These are phyloP conservation scores for Rhynchotus rufescens DNA, from an alignment of 2,797 vertebrate species.

Conservation along the genomic window DNA sequence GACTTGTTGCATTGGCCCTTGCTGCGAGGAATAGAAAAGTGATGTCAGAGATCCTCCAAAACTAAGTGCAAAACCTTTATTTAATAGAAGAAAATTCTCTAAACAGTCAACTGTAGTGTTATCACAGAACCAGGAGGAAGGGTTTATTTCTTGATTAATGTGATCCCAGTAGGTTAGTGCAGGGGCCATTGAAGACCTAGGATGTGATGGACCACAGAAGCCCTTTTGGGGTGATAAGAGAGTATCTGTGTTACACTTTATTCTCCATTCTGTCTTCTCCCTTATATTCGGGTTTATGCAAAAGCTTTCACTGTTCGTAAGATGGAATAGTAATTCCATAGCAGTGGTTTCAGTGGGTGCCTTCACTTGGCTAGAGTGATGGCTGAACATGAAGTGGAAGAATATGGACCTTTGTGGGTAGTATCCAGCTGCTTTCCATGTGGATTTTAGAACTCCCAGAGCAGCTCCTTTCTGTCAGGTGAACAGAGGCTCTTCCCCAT, in stretches of 20 bases:
- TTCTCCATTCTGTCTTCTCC: neutral
- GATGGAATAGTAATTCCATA: neutral
- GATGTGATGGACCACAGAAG: neutral
- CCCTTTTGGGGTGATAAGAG: neutral
- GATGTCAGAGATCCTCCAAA: neutral
- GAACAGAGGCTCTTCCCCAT: neutral
- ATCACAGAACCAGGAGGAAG: fast-evolving
- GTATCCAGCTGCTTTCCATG: neutral
- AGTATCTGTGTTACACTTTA: fast-evolving
- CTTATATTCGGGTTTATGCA: neutral
- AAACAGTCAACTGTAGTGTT: fast-evolving
- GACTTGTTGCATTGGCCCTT: neutral
- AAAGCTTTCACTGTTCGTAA: neutral
- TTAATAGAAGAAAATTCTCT: neutral
- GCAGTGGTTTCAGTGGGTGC: neutral
- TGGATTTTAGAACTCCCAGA: neutral
- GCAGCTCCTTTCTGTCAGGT: neutral
- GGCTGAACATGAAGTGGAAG: neutral
- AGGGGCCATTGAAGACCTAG: neutral
- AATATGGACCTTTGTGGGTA: too few relatives aligned
- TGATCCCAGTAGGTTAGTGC: neutral
- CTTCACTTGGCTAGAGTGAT: neutral
- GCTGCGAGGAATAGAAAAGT: neutral
- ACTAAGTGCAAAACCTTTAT: neutral
- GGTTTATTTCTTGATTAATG: neutral